These are phyloP conservation scores for Lamellibrachia satsuma DNA, from an alignment of 2,888 invertebrate species.

Conservation along the genomic window DNA sequence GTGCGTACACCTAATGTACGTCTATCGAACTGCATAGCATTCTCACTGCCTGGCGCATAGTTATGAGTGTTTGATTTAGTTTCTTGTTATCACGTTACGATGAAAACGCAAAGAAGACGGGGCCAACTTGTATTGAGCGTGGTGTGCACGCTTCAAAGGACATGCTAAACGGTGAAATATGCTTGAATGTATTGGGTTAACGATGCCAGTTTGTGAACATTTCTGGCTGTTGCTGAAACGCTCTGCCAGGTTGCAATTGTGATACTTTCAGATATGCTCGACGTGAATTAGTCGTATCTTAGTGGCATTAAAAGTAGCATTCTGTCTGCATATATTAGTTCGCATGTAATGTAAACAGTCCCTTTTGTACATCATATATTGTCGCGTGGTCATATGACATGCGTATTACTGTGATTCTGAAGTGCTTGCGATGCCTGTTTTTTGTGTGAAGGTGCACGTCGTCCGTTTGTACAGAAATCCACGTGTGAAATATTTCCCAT, in stretches of 20 bases:
- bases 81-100: not conserved
- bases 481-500: not conserved
- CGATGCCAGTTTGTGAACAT: not conserved
- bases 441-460: constrained; percentile 6
- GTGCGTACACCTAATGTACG: not conserved
- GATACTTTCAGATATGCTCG: constrained; percentile 17
- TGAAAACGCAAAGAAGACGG: not conserved
- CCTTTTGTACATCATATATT: not conserved
- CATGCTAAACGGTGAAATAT: not conserved
- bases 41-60: not conserved
- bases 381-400: not conserved
- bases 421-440: constrained; percentile 5
- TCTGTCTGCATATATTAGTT: constrained; percentile 17
- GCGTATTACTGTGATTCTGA: constrained; percentile 6
- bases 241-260: not conserved
- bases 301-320: constrained; percentile 17
- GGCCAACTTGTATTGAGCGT: not conserved
- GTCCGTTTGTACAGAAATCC: constrained; percentile 17
- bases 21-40: constrained; percentile 3
- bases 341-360: not conserved
- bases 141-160: not conserved
- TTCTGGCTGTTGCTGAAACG: not conserved
- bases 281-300: constrained; percentile 9
- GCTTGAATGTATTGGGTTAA: not conserved
- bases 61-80: not conserved